Evolutionary conservation across 2,797 vertebrate genomes (phyloP).

Genomic region (Notoglanidium macrostoma): DNA sequence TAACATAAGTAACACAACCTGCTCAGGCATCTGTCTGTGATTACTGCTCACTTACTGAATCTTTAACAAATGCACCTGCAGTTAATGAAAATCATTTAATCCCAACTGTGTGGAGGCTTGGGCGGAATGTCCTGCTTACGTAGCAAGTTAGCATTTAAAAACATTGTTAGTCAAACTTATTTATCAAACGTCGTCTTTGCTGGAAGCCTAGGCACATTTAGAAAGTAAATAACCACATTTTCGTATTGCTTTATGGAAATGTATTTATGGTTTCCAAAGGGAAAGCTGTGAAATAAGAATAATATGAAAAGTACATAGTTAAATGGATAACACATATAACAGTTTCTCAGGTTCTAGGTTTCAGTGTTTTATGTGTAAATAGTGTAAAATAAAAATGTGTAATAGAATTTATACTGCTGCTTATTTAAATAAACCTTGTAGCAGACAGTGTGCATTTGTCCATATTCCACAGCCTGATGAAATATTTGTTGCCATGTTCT

Average conservation of each 20-base stretch:
- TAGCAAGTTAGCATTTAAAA: not conserved
- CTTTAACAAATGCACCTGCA: not conserved
- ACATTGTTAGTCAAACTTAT: not conserved
- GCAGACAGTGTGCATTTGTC: not conserved
- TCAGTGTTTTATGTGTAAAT: not conserved
- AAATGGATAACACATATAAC: not conserved
- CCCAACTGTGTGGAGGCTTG: not conserved
- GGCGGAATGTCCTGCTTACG: not conserved
- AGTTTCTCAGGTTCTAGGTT: not conserved
- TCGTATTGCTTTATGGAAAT: not conserved
- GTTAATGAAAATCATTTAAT: not conserved
- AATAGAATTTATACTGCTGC: not conserved
- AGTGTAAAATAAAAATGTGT: not conserved
- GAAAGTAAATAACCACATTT: not conserved
- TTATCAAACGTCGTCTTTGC: not conserved
- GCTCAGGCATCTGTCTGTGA: not conserved
- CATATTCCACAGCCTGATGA: not conserved
- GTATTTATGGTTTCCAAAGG: not conserved
- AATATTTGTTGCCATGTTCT: slow-evolving; percentile 2
- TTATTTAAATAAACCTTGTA: not conserved
- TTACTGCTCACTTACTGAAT: not conserved
- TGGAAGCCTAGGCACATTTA: not conserved
- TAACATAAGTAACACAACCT: not conserved
- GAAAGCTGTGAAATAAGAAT: not conserved
- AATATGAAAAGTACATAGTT: not conserved